phyloP scores from a whole-genome alignment of 2,888 invertebrate species.

The Sepioteuthis lessoniana region DNA sequence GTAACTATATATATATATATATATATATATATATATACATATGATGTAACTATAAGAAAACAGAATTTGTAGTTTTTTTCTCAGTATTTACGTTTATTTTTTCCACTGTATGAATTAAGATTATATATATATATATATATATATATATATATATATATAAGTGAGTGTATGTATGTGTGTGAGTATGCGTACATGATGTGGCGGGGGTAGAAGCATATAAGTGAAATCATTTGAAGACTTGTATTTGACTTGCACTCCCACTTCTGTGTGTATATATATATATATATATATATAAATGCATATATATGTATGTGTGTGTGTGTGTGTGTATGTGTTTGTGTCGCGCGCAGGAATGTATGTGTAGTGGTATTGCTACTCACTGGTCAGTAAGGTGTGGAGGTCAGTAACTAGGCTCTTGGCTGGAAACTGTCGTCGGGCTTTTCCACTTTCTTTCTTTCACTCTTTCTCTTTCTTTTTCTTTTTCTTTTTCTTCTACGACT shows the following conservation, averaged over 20 bases:
- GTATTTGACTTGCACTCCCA: too few species aligned
- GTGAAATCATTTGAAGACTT: too few species aligned
- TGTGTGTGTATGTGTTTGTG: neutral
- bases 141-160: neutral
- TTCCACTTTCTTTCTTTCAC: neutral
- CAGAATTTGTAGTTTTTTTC: neutral
- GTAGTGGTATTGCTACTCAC: neutral
- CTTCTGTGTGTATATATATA: neutral
- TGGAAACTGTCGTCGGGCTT: neutral
- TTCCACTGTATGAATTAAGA: too few species aligned
- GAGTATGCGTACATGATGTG: neutral
- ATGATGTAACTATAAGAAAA: too few species aligned
- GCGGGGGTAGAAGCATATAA: too few species aligned
- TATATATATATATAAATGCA: neutral
- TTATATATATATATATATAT: neutral
- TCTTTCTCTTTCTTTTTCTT: neutral
- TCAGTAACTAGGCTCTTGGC: neutral
- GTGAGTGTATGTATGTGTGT: neutral
- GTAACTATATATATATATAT: neutral
- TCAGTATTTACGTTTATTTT: neutral
- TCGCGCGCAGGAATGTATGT: neutral
- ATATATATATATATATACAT: neutral
- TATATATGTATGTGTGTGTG: too few species aligned
- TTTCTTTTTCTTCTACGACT: neutral
- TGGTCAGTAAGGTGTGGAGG: slow-evolving; percentile 4